Evolutionary conservation across 2,888 invertebrate genomes (phyloP).

Genomic region (Aspidiotus destructor): DNA sequence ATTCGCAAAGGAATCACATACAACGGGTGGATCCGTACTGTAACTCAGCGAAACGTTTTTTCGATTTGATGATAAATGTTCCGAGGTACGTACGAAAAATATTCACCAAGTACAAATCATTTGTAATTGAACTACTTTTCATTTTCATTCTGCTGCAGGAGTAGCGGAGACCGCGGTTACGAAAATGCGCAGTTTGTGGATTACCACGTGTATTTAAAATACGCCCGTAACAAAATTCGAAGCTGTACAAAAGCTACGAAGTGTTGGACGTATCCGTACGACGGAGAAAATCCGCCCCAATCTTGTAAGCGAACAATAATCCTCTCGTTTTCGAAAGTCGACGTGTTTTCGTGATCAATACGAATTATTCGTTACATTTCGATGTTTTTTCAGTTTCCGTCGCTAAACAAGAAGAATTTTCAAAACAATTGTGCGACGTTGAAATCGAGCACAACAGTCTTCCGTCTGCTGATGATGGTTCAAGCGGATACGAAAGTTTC

Average conservation of each 20-base stretch:
- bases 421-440: constrained; percentile 33
- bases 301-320: constrained; percentile 33
- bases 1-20: constrained; percentile 63
- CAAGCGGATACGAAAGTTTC: constrained; percentile 68
- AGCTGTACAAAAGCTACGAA: constrained; percentile 63
- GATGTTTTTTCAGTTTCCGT: constrained; percentile 8
- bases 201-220: constrained; percentile 76
- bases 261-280: constrained; percentile 71
- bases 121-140: background rate
- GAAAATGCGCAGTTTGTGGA: constrained; percentile 63
- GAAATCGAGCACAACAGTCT: constrained; percentile 48
- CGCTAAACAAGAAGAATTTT: constrained; percentile 19
- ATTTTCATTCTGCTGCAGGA: background rate
- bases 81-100: constrained; percentile 23
- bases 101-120: no score
- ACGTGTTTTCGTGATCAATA: background rate
- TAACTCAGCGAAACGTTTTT: constrained; percentile 63
- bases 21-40: constrained; percentile 63
- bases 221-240: constrained; percentile 68
- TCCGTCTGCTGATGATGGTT: constrained; percentile 55
- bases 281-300: constrained; percentile 45
- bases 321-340: background rate
- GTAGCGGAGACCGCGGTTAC: constrained; percentile 5
- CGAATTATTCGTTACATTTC: background rate
- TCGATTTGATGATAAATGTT: constrained; percentile 56